Evolutionary conservation across 2,888 invertebrate species (phyloP).

Genomic region (Trissolcus japonicus): DNA sequence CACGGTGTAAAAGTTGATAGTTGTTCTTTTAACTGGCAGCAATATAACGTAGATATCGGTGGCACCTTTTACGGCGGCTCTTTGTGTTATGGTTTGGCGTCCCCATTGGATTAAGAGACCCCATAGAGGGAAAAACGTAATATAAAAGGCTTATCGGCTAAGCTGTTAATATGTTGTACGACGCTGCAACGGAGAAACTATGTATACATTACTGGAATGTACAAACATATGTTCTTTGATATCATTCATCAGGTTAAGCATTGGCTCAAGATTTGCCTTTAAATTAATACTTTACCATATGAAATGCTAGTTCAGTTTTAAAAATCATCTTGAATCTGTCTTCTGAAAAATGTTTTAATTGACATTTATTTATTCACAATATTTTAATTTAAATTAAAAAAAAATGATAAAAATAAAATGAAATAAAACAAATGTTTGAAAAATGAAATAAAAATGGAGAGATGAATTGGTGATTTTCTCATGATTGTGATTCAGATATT

Average conservation of each 20-base stretch:
- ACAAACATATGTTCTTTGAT: slow-evolving; percentile 71
- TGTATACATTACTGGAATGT: slow-evolving; percentile 72
- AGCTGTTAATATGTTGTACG: slow-evolving; percentile 76
- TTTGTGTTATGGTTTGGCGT: slow-evolving; percentile 59
- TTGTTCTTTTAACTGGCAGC: slow-evolving; percentile 40
- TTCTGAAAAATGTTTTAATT: too few species aligned
- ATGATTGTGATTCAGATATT: slow-evolving; percentile 11
- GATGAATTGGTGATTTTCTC: background rate
- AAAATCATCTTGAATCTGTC: too few species aligned
- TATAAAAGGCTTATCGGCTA: slow-evolving; percentile 76
- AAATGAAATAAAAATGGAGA: too few species aligned
- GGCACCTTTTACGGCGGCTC: slow-evolving; percentile 53
- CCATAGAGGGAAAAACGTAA: slow-evolving; percentile 77
- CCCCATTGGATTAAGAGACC: slow-evolving; percentile 75
- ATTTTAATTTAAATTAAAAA: too few species aligned
- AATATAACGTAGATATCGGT: slow-evolving; percentile 52
- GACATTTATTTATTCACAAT: too few species aligned
- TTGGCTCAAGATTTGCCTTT: slow-evolving; percentile 19
- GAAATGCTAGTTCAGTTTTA: too few species aligned
- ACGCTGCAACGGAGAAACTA: slow-evolving; percentile 69
- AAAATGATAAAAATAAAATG: too few species aligned
- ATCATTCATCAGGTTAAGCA: slow-evolving; percentile 62
- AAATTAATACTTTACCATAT: too few species aligned
- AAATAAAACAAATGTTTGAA: too few species aligned
- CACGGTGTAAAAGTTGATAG: slow-evolving; percentile 31